phyloP scores from a whole-genome alignment of 2,113 vertebrate species.

The Chaetura pelagica region DNA sequence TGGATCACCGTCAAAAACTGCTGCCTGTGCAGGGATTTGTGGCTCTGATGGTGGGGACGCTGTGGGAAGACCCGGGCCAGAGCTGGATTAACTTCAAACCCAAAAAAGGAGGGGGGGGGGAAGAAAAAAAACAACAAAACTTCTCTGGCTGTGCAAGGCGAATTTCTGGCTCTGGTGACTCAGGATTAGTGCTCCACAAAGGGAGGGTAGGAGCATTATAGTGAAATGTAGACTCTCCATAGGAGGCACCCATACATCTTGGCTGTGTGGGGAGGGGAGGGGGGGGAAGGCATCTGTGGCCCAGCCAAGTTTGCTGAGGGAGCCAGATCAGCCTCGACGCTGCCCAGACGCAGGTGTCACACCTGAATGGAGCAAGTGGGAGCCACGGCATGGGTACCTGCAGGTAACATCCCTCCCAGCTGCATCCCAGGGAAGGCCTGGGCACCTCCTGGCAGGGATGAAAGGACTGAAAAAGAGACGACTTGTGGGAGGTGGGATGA shows the following conservation, averaged over 20 bases:
- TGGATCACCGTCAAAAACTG: background rate
- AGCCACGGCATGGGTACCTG: background rate
- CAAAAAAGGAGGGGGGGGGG: background rate
- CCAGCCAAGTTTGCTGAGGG: background rate
- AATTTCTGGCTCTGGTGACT: slow-evolving; percentile 21
- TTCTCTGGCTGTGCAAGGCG: background rate
- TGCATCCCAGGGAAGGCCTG: background rate
- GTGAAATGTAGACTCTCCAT: slow-evolving; percentile 46
- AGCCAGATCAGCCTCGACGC: background rate
- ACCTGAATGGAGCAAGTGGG: background rate
- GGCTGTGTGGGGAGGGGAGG: background rate
- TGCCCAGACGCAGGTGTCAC: background rate
- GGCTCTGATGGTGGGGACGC: background rate
- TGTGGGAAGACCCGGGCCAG: background rate
- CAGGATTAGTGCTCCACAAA: slow-evolving; percentile 63
- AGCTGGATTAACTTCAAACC: slow-evolving; percentile 49
- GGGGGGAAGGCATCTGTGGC: background rate
- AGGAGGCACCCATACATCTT: slow-evolving; percentile 49
- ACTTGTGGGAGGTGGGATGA: background rate
- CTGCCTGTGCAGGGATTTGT: background rate
- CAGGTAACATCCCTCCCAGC: background rate
- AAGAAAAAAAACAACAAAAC: background rate
- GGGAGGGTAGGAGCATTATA: slow-evolving; percentile 27
- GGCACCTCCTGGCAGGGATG: background rate
- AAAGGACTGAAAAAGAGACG: background rate